Conservation (phyloP, 1,140 invertebrate genomes). For the Hesperophylax magnus region DNA sequence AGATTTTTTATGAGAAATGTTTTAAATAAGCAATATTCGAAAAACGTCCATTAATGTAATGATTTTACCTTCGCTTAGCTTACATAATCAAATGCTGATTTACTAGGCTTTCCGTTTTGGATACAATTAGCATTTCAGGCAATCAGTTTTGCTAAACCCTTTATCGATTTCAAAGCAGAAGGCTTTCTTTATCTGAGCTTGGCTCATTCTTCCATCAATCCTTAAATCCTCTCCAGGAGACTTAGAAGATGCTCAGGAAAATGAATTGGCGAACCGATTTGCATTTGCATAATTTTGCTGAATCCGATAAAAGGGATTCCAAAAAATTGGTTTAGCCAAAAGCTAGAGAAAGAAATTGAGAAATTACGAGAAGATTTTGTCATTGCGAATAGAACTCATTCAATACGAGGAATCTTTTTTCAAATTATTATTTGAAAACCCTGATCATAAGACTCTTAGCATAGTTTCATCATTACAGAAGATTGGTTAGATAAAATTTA, state of each 20-base stretch:
- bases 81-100: background rate
- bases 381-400: too few species aligned
- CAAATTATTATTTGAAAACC: too few species aligned
- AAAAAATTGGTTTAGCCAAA: background rate
- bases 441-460: too few species aligned
- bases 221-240: conserved; percentile 35
- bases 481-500: too few species aligned
- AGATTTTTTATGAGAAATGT: too few species aligned
- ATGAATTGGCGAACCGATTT: conserved; percentile 40
- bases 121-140: conserved; percentile 30
- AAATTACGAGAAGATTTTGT: too few species aligned
- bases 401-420: too few species aligned
- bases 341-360: too few species aligned
- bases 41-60: too few species aligned
- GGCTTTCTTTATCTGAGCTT: conserved; percentile 1
- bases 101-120: background rate
- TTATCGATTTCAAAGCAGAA: conserved; percentile 20
- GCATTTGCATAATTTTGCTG: conserved; percentile 35
- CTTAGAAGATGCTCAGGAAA: conserved; percentile 19
- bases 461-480: too few species aligned
- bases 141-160: conserved; percentile 38
- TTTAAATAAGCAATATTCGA: too few species aligned
- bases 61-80: background rate
- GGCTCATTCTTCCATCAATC: conserved; percentile 41
- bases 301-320: background rate